phyloP scores from a whole-genome alignment of 2,797 vertebrate genomes.

The Gallinago nigripennis region DNA sequence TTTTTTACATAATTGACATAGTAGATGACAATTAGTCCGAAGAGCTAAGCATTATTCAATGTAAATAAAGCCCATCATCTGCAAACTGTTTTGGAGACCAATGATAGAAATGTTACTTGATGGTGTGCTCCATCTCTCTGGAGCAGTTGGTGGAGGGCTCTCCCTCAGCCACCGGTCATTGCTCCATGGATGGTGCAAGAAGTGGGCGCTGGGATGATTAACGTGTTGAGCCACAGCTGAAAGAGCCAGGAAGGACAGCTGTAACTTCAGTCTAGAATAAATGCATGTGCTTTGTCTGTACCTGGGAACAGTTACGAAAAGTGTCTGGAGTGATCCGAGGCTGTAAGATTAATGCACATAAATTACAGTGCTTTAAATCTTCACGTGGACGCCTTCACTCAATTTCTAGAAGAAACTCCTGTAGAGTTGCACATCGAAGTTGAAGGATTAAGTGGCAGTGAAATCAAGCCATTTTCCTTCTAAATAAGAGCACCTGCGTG shows the following conservation, averaged over 20 bases:
- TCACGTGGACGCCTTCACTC: neutral
- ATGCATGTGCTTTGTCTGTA: neutral
- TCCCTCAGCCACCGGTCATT: neutral
- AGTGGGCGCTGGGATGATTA: neutral
- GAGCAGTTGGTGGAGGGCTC: neutral
- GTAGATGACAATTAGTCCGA: neutral
- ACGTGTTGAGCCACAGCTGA: neutral
- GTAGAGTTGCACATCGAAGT: neutral
- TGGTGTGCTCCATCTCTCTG: neutral
- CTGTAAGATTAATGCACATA: neutral
- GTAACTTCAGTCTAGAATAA: neutral
- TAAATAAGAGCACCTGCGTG: neutral
- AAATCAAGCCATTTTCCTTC: neutral
- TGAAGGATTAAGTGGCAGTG: neutral
- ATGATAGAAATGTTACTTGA: neutral
- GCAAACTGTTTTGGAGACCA: neutral
- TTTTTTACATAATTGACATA: slow-evolving; percentile 23
- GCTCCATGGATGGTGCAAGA: neutral
- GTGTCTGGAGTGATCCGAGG: neutral
- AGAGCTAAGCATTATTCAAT: neutral
- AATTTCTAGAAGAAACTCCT: neutral
- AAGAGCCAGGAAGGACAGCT: neutral
- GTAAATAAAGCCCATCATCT: neutral
- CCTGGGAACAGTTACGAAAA: neutral
- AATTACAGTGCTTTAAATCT: neutral